Evolutionary conservation across 2,797 vertebrate species (phyloP).

Genomic region (Sitta carolinensis): DNA sequence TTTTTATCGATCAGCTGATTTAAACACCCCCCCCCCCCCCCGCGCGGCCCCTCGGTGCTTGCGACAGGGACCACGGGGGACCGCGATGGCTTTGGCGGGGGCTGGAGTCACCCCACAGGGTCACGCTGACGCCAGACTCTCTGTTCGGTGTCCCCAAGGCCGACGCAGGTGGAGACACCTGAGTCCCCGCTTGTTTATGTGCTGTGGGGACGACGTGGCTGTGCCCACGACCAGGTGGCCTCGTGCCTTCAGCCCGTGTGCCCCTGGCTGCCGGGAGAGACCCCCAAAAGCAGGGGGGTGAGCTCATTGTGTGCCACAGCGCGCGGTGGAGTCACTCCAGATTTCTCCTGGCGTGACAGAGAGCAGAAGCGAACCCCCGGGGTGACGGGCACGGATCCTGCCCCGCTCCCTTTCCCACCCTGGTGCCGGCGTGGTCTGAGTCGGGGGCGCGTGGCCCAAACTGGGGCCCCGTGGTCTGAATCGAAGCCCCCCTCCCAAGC

Average conservation of each 20-base stretch:
- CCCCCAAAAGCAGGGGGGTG: slow-evolving; percentile 16
- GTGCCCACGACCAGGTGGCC: not conserved
- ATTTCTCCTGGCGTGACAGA: slow-evolving; percentile 22
- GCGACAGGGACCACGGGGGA: not conserved
- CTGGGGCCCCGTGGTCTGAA: not conserved
- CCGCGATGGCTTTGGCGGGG: not conserved
- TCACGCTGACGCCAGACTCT: not conserved
- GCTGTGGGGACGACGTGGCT: not conserved
- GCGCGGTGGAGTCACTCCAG: slow-evolving; percentile 20
- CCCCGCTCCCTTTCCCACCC: not conserved
- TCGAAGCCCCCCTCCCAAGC: not conserved
- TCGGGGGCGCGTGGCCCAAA: not conserved
- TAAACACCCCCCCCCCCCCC: not conserved
- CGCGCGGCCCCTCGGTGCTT: not conserved
- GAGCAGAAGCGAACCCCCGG: slow-evolving; percentile 34
- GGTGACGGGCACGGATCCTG: not conserved
- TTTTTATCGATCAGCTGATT: slow-evolving; percentile 58
- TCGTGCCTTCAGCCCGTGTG: not conserved
- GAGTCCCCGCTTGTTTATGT: not conserved
- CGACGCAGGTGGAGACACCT: slow-evolving; percentile 13
- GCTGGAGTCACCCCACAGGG: not conserved
- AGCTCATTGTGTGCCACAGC: slow-evolving; percentile 32
- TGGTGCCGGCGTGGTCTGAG: not conserved
- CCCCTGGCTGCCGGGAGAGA: not conserved
- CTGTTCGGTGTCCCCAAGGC: not conserved